A percentile compares a stretch with the other conserved stretches of the same genome.
These are phyloP conservation scores for Ondatra zibethicus DNA, from an alignment of 2,113 vertebrate genomes.

Conservation along the genomic window DNA sequence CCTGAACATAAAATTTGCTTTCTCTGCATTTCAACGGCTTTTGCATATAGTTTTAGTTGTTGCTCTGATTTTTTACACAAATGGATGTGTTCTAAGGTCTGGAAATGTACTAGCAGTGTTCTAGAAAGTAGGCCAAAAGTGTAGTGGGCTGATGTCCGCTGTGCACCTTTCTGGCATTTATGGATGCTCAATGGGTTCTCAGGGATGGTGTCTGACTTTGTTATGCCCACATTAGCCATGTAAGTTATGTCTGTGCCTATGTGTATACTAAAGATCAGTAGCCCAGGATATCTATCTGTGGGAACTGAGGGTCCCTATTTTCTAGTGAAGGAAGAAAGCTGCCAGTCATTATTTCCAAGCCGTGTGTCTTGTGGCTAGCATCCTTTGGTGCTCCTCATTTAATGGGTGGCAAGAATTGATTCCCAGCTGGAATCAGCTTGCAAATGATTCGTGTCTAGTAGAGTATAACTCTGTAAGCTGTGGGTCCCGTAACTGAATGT, in stretches of 20 bases:
- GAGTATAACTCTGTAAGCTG: not conserved
- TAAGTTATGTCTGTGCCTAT: not conserved
- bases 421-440: not conserved
- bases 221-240: not conserved
- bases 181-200: not conserved
- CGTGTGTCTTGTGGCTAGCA: not conserved
- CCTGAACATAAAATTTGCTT: not conserved
- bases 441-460: not conserved
- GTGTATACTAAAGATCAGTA: not conserved
- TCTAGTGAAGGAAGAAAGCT: not conserved
- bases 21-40: not conserved
- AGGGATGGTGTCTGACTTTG: not conserved
- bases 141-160: not conserved
- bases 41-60: not conserved
- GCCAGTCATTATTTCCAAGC: not conserved
- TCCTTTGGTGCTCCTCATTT: not conserved
- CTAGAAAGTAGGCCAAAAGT: not conserved
- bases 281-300: not conserved
- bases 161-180: not conserved
- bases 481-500: not conserved
- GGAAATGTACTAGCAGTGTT: not conserved
- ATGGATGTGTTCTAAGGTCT: not conserved
- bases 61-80: not conserved
- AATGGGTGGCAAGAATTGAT: not conserved
- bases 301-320: not conserved